phyloP scores from a whole-genome alignment of 2,888 invertebrate species.

The Diaphora mendica region DNA sequence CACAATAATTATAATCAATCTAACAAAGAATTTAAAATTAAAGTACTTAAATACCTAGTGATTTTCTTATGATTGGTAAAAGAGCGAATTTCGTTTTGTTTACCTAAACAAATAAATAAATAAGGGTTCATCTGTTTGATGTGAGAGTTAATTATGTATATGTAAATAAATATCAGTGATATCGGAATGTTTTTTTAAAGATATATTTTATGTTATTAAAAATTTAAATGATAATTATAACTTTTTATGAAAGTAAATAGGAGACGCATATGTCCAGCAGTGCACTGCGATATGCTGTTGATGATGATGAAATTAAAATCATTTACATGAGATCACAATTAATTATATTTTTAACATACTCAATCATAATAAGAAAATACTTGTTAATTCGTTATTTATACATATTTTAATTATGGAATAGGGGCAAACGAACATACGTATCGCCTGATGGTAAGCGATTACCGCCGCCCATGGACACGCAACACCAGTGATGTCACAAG shows the following conservation, averaged over 20 bases:
- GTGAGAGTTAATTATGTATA: background rate
- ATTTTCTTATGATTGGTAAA: background rate
- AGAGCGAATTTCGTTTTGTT: background rate
- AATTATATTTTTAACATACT: background rate
- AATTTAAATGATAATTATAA: background rate
- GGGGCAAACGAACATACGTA: no score
- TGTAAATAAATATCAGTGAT: background rate
- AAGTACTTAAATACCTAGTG: background rate
- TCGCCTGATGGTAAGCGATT: no score
- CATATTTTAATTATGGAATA: background rate
- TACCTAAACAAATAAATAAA: background rate
- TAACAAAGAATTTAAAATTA: background rate
- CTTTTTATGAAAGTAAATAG: background rate
- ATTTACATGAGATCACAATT: background rate
- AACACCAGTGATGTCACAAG: no score
- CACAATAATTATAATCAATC: background rate
- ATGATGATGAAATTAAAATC: background rate
- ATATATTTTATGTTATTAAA: background rate
- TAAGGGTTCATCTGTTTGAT: background rate
- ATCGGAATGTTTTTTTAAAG: background rate
- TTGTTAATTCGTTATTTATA: background rate
- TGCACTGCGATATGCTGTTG: no score
- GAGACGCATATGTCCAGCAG: no score
- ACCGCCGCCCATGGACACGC: no score
- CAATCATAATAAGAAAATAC: background rate